Evolutionary conservation across 2,113 vertebrate species (phyloP), one percentile per base, ranked within the genome.

Genomic region (Eurypyga helias): DNA sequence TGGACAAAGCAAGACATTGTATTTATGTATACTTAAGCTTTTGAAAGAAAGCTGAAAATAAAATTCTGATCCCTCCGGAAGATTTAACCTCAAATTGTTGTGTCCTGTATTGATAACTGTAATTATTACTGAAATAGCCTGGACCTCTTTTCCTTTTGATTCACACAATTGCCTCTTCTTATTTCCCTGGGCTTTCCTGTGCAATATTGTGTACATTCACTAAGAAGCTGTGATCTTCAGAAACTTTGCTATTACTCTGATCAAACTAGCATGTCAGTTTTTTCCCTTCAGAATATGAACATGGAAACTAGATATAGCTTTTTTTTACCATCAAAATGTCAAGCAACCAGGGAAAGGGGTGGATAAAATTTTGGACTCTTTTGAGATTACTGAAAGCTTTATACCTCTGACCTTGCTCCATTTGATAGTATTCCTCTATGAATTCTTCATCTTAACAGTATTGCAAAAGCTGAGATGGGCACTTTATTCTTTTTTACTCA

Each of bases 1-100:
- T 60, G n/a, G 51, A 83, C 64, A 90, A 95, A 87, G 60, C 90
- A 95, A 88, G 60, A 87, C 38, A 61, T 41, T 82, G 41, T 51
- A 93, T 95, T 95, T 96, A 89, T 60, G 13, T 67, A 46, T 70
- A n/a, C 6, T 31, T 78, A 84, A 65, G 9, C 20, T 87, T 96
- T 92, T 86, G 86, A 87, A 94, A 95, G 77, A 86, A 65, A 93
- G 67, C 34, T 90, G 76, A 67, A 95, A 96, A 92, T 72, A 66
- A 83, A 65, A 92, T 13, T 52, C 25, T 87, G 58, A 90, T 87
- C 34, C 62, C 13, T 93, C 58, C 34, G 64, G 43, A 66, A 60
- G 19, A 10, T 83, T 89, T 92, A n/a, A 45, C 31, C 61, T 89
- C 51, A 60, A 41, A 61, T 41, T 58, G 9, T 23, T n/a, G 6